Evolutionary conservation across 53 echinoderm and acorn worm genomes (phyloP), one percentile per base, ranked within the genome.

Genomic region (Apostichopus leukothele): DNA sequence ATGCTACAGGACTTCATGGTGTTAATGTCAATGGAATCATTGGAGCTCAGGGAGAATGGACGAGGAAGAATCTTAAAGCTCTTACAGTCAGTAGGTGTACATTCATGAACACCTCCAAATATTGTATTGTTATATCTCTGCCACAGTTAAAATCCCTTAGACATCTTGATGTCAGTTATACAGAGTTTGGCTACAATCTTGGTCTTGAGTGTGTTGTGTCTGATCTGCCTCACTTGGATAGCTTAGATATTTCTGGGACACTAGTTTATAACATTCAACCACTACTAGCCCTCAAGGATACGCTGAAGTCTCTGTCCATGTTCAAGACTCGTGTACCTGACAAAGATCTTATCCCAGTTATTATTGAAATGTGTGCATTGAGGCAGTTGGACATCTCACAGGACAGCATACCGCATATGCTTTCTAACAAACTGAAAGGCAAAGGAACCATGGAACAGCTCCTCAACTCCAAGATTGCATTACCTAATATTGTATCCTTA

Each of bases 21-120:
- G 95, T 95, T 23, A 97, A 95, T 51, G 94, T 97, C 21, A 97
- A 95, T 61, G 97, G 95, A 73, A 95, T 97, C 84, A 97, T 97
- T n/a, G 97, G 95, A 59, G 94, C 95, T 12, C 88, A 94, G 60
- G 97, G 95, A 6, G 95, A 97, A 76, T 97, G 97, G 97, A 97
- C 97, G 5, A 90, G 95, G 13, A 92, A 90, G 21, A 92, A 97
- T 83, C 88, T 97, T 9, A 91, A 90, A 52, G 91, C 94, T 1
- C 91, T 97, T 20, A 95, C 91, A 39, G 97, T 95, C 88, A 95
- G 97, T 75, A 86, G 91, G 74, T 95, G 95, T 78, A 97, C 95
- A 1, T 97, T 97, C 67, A 87, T 94, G 78, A 95, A 97, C 83
- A 94, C 93, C 53, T 94, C 97, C 51, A 97, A 97, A 66, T 97